Conservation (phyloP, 2,797 vertebrate genomes). For the Dicrostonyx torquatus region DNA sequence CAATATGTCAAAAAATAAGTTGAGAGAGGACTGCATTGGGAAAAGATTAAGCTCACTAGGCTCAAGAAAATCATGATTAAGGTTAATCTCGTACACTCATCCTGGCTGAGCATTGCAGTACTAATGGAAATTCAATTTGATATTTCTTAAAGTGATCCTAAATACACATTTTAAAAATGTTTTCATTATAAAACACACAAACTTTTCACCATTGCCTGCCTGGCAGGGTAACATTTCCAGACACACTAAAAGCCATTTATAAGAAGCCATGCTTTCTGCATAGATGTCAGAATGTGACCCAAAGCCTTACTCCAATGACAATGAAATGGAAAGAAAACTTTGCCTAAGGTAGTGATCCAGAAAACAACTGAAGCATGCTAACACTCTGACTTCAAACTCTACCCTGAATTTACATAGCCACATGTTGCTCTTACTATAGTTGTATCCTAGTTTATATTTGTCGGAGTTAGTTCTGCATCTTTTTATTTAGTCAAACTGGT, state of each 20-base stretch:
- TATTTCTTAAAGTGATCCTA: background rate
- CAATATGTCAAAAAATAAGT: background rate
- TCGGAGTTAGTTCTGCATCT: background rate
- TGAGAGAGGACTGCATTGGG: background rate
- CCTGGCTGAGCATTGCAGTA: background rate
- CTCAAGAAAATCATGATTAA: background rate
- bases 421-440: background rate
- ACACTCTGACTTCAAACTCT: background rate
- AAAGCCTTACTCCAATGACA: background rate
- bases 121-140: constrained; percentile 13
- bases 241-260: background rate
- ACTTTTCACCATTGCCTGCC: background rate
- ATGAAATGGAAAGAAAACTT: background rate
- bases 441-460: background rate
- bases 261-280: background rate
- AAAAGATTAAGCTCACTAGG: background rate
- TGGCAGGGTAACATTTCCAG: background rate
- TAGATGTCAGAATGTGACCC: background rate
- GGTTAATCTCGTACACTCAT: background rate
- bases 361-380: background rate
- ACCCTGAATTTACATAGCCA: background rate
- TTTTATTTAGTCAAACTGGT: background rate
- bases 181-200: background rate
- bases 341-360: background rate
- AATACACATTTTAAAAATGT: background rate